Conservation (phyloP, 2,888 invertebrate species). For the Drosophila fungiperda region DNA sequence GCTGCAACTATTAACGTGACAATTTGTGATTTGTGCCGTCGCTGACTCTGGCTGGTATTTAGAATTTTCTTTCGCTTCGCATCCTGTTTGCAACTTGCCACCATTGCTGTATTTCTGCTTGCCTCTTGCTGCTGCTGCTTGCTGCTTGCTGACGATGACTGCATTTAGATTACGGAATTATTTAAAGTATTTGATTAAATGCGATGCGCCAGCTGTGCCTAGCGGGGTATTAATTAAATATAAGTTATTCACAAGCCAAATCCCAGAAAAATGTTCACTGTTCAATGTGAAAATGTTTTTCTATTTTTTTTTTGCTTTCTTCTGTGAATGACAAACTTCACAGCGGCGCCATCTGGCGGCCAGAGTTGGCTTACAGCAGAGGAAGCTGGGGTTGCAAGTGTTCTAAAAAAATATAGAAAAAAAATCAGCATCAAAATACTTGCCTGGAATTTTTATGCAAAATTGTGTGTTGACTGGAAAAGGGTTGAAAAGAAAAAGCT, state of each 20-base stretch:
- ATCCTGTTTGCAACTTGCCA: conserved; percentile 61
- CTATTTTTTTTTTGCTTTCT: not conserved
- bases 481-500: conserved; percentile 58
- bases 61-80: conserved; percentile 71
- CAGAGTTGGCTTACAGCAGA: conserved; percentile 1
- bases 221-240: conserved; percentile 76
- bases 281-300: not conserved
- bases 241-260: conserved; percentile 74
- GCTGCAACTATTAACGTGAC: conserved; percentile 76
- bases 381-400: conserved; percentile 61
- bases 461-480: conserved; percentile 46
- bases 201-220: conserved; percentile 52
- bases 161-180: conserved; percentile 85
- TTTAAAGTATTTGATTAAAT: conserved; percentile 84
- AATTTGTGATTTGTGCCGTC: conserved; percentile 78
- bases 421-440: not conserved
- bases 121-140: conserved; percentile 9
- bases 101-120: conserved; percentile 31
- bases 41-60: conserved; percentile 69
- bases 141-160: conserved; percentile 64
- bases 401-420: conserved; percentile 61
- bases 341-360: conserved; percentile 61
- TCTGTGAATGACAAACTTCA: conserved; percentile 10
- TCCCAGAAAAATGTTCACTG: conserved; percentile 32
- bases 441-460: conserved; percentile 53